Evolutionary conservation across 2,888 invertebrate species (phyloP), one percentile per base, ranked within the genome.

Genomic region (Augochlorella aurata): DNA sequence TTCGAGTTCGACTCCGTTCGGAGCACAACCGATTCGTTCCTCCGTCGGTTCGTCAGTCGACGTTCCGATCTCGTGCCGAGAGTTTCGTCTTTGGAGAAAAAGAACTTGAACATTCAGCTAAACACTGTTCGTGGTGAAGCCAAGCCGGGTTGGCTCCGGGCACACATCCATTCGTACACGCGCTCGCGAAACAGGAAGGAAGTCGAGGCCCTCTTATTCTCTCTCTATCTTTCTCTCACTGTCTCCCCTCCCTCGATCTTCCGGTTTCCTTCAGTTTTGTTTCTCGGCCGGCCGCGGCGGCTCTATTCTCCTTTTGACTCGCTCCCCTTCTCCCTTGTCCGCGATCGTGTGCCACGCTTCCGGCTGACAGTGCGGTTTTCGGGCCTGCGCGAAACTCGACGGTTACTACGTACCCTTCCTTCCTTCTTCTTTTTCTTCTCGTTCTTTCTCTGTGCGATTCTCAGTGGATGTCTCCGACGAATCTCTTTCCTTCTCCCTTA

Each of bases 301-400:
- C 76, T 61, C 67, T 54, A 66, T 68, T 74, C 77, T 71, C 69
- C 71, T 76, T 24, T 44, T n/a, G 29, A 63, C 63, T 63, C 74
- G 49, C 67, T 58, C 67, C 65, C 71, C 78, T 71, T 68, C 71
- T 76, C 74, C 76, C 66, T 80, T 79, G 70, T 80, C 61, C 79
- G 68, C 76, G 73, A 81, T 82, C 82, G 82, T 88, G 79, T 83
- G 83, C 84, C 87, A 89, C 67, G 85, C 79, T 88, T 87, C 86
- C 87, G 86, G 86, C 87, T 86, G 88, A 88, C 87, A 87, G 88
- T 89, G 88, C 89, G 86, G 82, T 86, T 89, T 85, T 82, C 80
- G 80, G 74, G 83, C 72, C 78, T 86, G 81, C 82, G 79, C 84
- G 84, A 38, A 38, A 83, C 69, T 72, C 70, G 52, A 54, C 54